Evolutionary conservation across 2,113 vertebrate genomes (phyloP).

Genomic region (Ginglymostoma cirratum): DNA sequence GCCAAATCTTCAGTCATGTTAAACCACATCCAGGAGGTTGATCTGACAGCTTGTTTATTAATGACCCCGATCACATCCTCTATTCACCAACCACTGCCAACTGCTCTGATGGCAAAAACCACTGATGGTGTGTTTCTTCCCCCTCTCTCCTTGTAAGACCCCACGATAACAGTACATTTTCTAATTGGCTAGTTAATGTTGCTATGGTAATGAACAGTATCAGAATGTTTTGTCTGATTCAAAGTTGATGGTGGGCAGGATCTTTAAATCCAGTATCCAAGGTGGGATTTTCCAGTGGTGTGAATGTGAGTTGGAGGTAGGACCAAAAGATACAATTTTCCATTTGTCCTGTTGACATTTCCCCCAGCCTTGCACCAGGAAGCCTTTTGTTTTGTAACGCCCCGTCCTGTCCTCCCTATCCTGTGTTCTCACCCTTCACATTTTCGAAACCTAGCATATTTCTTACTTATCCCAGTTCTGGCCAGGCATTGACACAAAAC

Average conservation of each 20-base stretch:
- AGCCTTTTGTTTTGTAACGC: too few relatives aligned
- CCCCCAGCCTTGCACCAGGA: too few relatives aligned
- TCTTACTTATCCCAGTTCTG: too few relatives aligned
- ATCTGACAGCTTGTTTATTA: background rate
- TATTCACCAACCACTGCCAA: background rate
- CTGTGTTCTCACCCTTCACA: too few relatives aligned
- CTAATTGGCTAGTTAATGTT: background rate
- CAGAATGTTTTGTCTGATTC: background rate
- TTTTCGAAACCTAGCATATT: too few relatives aligned
- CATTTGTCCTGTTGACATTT: too few relatives aligned
- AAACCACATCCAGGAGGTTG: background rate
- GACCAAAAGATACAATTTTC: too few relatives aligned
- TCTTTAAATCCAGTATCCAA: background rate
- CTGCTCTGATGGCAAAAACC: background rate
- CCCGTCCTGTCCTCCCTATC: too few relatives aligned
- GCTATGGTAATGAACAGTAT: background rate
- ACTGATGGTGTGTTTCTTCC: background rate
- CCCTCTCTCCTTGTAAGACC: background rate
- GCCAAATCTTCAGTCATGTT: background rate
- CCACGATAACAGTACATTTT: background rate
- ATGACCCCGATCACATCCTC: background rate
- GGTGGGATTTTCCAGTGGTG: background rate
- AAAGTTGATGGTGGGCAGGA: background rate
- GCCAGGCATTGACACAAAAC: too few relatives aligned
- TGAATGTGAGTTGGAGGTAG: background rate